A percentile compares a stretch with the other conserved stretches of the same genome.
Conservation (phyloP, 2,797 vertebrate genomes). For the Mycteria americana region DNA sequence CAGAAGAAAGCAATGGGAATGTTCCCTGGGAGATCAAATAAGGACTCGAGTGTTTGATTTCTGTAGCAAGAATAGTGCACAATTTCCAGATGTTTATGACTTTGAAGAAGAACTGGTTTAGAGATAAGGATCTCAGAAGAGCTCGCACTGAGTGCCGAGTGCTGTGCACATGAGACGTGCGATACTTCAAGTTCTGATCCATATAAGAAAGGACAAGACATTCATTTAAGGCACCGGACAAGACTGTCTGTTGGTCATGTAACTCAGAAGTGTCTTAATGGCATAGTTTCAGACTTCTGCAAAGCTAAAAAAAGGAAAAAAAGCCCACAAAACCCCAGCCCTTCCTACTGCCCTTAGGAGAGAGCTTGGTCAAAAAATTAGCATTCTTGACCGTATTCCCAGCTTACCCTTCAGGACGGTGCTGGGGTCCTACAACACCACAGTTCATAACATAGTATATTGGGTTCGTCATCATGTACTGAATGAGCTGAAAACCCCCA, state of each 20-base stretch:
- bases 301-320: neutral
- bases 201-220: neutral
- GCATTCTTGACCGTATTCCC: neutral
- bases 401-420: neutral
- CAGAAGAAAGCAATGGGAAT: slow-evolving; percentile 19
- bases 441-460: neutral
- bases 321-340: neutral
- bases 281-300: neutral
- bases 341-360: neutral
- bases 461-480: neutral
- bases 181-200: slow-evolving; percentile 2
- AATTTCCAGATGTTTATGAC: slow-evolving; percentile 44
- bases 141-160: neutral
- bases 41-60: slow-evolving; percentile 35
- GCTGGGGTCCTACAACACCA: neutral
- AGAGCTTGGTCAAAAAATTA: neutral
- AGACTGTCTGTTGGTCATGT: neutral
- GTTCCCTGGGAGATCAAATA: slow-evolving; percentile 46
- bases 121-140: slow-evolving; percentile 37
- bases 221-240: neutral
- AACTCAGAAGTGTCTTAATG: neutral
- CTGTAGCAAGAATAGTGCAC: neutral
- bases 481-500: neutral
- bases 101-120: slow-evolving; percentile 31
- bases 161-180: neutral